Evolutionary conservation across 2,888 invertebrate species (phyloP), one percentile per base, ranked within the genome.

Genomic region (Romanomermis culicivorax): DNA sequence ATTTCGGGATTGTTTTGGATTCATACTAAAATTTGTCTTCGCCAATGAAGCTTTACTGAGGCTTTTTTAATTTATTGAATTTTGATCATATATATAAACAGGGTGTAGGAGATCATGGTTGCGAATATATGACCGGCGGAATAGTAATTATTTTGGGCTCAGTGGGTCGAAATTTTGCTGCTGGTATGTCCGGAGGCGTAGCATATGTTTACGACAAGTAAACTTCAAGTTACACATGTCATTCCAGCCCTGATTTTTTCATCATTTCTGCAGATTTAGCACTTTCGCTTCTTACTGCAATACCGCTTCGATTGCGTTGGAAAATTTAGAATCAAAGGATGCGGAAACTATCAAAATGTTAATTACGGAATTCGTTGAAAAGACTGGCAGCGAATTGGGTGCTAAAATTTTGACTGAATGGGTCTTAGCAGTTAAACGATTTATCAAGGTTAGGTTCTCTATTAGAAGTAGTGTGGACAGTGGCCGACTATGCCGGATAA

Each of bases 101-200:
- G 75, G 93, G 93, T 54, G 91, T 89, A 56, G 97, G 97, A 43
- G 97, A 97, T 75, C 95, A 97, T 73, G 95, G 91, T 56, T 97
- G 97, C 76, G 97, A 97, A 75, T 97, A 97, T 73, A 97, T 97
- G 97, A 97, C 97, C 51, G 93, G 89, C 17, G 68, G 68, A 27
- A 52, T 61, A 17, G 83, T 84, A 58, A 77, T 97, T 52, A 83
- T 97, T 65, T 78, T 97, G 20, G 93, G 93, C 1, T 77, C 85
- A 57, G 93, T 93, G 4, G 97, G 97, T 1, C 76, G 95, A 59
- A 97, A 97, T 75, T 97, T 97, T 75, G 95, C 91, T 7, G 97
- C 97, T 50, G 97, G 95, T 62, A 97, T 97, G 95, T 91, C 91
- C 56, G 87, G 87, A 49, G 88, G 88, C 57, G 83, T 95, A 61